Evolutionary conservation across 2,113 vertebrate genomes (phyloP), one percentile per base, ranked within the genome.

Genomic region (Cervus canadensis): DNA sequence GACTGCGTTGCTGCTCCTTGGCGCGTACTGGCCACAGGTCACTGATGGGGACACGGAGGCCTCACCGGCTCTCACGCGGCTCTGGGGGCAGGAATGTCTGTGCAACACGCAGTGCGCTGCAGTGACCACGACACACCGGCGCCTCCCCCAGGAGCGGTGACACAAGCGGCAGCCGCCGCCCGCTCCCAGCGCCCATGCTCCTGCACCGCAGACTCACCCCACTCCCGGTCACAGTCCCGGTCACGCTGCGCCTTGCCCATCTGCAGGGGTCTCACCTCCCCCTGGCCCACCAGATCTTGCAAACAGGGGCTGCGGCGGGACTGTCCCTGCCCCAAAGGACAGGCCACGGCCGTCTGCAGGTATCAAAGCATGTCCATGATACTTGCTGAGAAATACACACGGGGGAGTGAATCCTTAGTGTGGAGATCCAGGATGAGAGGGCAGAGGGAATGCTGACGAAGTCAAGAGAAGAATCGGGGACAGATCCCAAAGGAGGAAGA

Each of bases 141-240:
- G 62, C 50, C 11, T 67, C 14, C 50, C 9, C 12, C 50, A 45
- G 40, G 52, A 67, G 40, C 82, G 1, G 13, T 4, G 9, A 7
- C 12, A 23, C 5, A n/a, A 3, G 9, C 10, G 0, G 52, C 30
- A 48, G 23, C 28, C 11, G 6, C 26, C 17, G 15, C 21, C 28
- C 0, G 4, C 50, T 13, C 40, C 28, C 36, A 57, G 6, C 50
- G 2, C 0, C 11, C 3, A 0, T 1, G 8, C 28, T 7, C 19
- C 62, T 30, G 78, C 81, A 16, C 25, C 15, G 15, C 43, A 4
- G 30, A 25, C 23, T 62, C 45, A 16, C 19, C 23, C 45, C 90
- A 5, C 2, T 26, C 7, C 25, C 10, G 9, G 57, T 40, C 57
- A 62, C 3, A 21, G 23, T 16, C n/a, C n/a, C 10, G 2, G 59